These are phyloP conservation scores for Candoia aspera DNA, from an alignment of 2,113 vertebrate species.

Conservation along the genomic window DNA sequence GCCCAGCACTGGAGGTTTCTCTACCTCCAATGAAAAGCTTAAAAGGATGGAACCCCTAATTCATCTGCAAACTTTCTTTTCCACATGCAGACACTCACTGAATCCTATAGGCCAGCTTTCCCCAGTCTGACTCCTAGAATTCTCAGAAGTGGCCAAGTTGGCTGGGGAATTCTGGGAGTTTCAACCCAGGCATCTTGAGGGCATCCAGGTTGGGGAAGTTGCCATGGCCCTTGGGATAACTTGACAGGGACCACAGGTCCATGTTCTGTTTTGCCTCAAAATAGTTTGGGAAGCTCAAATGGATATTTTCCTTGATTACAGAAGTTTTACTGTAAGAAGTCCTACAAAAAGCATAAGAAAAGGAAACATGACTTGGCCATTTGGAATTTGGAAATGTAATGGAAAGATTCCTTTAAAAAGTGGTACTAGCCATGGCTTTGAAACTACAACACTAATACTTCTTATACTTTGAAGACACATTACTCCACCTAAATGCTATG, in stretches of 20 bases:
- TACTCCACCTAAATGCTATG: conserved; percentile 80
- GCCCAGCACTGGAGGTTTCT: background rate
- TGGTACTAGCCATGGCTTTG: conserved; percentile 48
- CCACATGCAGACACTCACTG: background rate
- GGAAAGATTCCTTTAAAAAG: conserved; percentile 70
- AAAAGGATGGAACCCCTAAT: background rate
- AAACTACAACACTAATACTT: conserved; percentile 65
- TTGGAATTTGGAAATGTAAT: background rate
- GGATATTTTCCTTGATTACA: background rate
- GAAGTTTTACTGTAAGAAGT: background rate
- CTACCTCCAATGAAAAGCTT: background rate
- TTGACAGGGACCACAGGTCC: too few relatives aligned
- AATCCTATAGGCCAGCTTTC: background rate
- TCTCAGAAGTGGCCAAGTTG: background rate
- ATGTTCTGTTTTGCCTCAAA: background rate
- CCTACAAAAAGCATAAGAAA: background rate
- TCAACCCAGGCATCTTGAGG: background rate
- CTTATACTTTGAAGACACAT: conserved; percentile 73
- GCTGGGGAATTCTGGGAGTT: background rate
- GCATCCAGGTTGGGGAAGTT: background rate
- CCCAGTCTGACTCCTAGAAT: background rate
- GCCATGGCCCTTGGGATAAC: background rate
- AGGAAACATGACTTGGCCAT: background rate
- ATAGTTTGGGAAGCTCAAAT: background rate
- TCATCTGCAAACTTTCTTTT: background rate